Evolutionary conservation across 1,140 invertebrate species (phyloP).

Genomic region (Contarinia nasturtii): DNA sequence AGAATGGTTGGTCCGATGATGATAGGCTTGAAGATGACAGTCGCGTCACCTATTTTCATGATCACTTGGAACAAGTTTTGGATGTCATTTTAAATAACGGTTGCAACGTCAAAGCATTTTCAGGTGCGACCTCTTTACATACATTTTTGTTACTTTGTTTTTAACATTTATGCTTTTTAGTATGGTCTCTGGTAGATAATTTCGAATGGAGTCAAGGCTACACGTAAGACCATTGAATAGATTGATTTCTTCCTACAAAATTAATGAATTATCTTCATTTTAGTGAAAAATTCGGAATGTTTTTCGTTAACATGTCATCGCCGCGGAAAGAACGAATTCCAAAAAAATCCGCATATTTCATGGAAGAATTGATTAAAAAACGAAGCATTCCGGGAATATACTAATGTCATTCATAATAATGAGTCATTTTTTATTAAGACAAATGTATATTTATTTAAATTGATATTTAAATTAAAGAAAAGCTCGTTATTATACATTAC

Average conservation of each 20-base stretch:
- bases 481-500: too few species aligned
- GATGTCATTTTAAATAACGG: background rate
- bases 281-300: constrained; percentile 10
- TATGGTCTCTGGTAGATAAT: constrained; percentile 62
- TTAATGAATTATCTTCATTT: background rate
- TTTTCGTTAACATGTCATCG: constrained; percentile 6
- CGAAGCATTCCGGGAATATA: background rate
- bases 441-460: too few species aligned
- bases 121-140: background rate
- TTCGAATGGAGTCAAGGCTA: constrained; percentile 58
- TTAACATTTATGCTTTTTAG: constrained; percentile 42
- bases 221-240: constrained; percentile 27
- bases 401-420: too few species aligned
- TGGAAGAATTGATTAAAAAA: constrained; percentile 7
- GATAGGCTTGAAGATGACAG: constrained; percentile 29
- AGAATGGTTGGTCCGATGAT: constrained; percentile 43
- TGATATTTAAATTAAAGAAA: too few species aligned
- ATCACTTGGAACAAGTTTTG: constrained; percentile 3
- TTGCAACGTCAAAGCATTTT: background rate
- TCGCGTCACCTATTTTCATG: constrained; percentile 22
- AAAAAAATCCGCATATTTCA: constrained; percentile 7
- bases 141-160: too few species aligned
- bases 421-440: too few species aligned
- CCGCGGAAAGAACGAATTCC: constrained; percentile 5
- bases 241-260: background rate